Conservation (phyloP, 2,797 vertebrate genomes). For the Pseudopleuronectes americanus region DNA sequence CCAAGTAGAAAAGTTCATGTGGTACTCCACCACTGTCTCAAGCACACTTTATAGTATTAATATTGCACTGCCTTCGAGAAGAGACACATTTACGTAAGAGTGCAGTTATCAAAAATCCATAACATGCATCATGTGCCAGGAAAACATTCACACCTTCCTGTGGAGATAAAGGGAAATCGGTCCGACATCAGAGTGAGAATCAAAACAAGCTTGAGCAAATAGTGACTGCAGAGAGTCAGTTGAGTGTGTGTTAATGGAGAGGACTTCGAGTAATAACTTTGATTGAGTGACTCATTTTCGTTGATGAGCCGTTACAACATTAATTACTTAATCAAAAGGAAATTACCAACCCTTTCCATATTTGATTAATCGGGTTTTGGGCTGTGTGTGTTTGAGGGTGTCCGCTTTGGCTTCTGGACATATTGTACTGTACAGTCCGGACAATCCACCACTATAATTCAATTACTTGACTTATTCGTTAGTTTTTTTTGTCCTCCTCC, state of each 20-base stretch:
- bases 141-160: slow-evolving; percentile 35
- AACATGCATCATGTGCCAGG: slow-evolving; percentile 44
- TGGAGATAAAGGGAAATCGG: neutral
- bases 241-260: slow-evolving; percentile 1
- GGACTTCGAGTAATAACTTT: neutral
- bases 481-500: too few relatives aligned
- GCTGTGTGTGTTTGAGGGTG: neutral
- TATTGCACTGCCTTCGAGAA: slow-evolving; percentile 56
- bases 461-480: too few relatives aligned
- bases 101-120: slow-evolving; percentile 61
- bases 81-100: slow-evolving; percentile 53
- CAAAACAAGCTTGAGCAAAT: slow-evolving; percentile 27
- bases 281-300: neutral
- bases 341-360: neutral
- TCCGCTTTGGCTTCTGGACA: neutral
- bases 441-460: too few relatives aligned
- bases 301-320: too few relatives aligned
- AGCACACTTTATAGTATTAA: slow-evolving; percentile 63
- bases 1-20: too few relatives aligned
- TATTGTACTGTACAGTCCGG: too few relatives aligned
- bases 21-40: neutral
- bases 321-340: neutral
- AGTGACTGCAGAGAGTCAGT: slow-evolving; percentile 17
- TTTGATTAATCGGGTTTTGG: neutral
- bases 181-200: slow-evolving; percentile 12